Base-by-base conservation (phyloP, 2,888 invertebrate genomes). In the Scelioninae gen. 2 region DNA sequence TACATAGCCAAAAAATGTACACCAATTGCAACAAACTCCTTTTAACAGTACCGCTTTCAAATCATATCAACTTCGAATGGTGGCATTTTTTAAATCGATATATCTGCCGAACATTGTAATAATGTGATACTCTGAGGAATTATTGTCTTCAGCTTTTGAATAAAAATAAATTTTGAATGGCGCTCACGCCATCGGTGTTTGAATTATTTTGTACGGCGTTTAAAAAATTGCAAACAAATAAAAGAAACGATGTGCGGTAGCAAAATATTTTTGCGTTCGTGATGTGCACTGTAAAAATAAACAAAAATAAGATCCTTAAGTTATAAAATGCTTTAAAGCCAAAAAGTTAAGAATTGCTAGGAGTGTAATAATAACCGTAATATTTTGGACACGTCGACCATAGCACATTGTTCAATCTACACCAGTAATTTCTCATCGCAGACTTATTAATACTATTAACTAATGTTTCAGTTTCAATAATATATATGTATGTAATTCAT, bases 341-440 rank as follows among this genome's bases (percentile, higher is more conserved):
- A 65, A 57, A 48, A 48, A 65, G 18, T 35, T 18, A 25, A 16
- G 13, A 43, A 19, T 39, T 11, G 43, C 45, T 57, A 28, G 19
- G 19, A 33, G 22, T 6, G 28, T 39, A 31, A 39, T n/a, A 28
- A 50, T 9, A 61, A 61, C 45, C 33, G 37, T 53, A 53, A 61
- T 53, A 39, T 43, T 71, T 71, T 65, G 33, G 35, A 57, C 48
- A 65, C 71, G 65, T 71, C 71, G 71, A 71, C 28, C 45, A 53
- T 52, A 46, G 71, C 71, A 71, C 60, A 53, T 71, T 71, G 71
- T 71, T 71, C 64, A 64, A 37, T 60, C 22, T 58, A 65, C 71
- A 71, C 71, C 31, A 18, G 57, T 64, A 64, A 43, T 57, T 58
- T 70, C 64, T 71, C 70, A 43, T 57, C n/a, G 15, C 57, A 28